Evolutionary conservation across 1,140 invertebrate genomes (phyloP).

Genomic region (Aphis gossypii): DNA sequence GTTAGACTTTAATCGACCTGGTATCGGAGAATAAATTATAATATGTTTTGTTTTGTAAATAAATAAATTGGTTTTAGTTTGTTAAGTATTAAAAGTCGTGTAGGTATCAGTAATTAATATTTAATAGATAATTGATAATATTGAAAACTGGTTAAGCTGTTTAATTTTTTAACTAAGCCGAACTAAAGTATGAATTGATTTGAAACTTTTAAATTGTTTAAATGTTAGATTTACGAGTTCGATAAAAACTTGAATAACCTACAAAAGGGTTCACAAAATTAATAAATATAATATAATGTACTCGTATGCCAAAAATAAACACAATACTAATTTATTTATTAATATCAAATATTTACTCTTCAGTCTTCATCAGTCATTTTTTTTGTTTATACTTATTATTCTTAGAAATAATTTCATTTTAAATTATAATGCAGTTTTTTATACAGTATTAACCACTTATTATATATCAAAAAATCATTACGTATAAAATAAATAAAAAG

Average conservation of each 20-base stretch:
- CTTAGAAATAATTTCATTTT: neutral
- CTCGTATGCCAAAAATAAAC: neutral
- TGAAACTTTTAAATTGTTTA: neutral
- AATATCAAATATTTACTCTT: neutral
- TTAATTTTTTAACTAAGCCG: neutral
- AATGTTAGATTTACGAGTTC: neutral
- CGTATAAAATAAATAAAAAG: too few species aligned
- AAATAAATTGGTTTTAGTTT: neutral
- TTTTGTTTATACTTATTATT: neutral
- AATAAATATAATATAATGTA: neutral
- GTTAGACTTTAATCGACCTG: neutral
- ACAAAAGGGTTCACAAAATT: neutral
- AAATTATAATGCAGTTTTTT: neutral
- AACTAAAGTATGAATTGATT: neutral
- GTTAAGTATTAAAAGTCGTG: neutral
- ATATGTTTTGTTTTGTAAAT: neutral
- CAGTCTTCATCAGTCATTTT: neutral
- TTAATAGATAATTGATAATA: neutral
- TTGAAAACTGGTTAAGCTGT: too few species aligned
- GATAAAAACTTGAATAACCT: neutral
- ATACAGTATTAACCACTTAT: neutral
- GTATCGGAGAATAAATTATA: neutral
- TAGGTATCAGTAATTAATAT: neutral
- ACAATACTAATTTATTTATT: neutral
- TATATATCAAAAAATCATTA: neutral